phyloP scores from a whole-genome alignment of 2,113 vertebrate species.

The Toxotes jaculatrix region DNA sequence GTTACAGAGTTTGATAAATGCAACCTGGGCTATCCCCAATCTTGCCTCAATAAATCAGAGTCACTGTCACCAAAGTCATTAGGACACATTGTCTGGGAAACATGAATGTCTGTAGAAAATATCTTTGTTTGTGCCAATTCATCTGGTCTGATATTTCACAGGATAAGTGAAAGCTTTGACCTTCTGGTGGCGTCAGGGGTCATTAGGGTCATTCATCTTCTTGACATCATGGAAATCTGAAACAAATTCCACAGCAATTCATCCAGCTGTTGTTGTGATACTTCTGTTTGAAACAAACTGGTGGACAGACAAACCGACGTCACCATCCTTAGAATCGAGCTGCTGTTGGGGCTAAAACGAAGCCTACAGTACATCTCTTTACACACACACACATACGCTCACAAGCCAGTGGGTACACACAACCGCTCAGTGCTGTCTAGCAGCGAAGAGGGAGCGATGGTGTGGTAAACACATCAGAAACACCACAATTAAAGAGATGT shows the following conservation, averaged over 20 bases:
- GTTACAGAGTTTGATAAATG: no score
- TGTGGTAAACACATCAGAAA: constrained; percentile 8
- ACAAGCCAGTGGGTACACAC: background rate
- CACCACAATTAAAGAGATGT: background rate
- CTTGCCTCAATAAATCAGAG: no score
- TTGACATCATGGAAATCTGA: background rate
- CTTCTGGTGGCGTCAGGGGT: background rate
- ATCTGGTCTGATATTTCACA: background rate
- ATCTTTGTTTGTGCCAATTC: background rate
- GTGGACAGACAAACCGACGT: background rate
- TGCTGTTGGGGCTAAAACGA: no score
- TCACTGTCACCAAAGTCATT: background rate
- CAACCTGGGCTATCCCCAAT: no score
- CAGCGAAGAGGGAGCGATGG: background rate
- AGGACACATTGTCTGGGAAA: background rate
- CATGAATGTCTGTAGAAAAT: background rate
- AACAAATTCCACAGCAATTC: background rate
- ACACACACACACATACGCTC: background rate
- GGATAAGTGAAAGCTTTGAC: background rate
- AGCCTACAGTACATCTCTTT: background rate
- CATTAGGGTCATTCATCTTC: background rate
- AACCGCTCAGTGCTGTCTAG: background rate
- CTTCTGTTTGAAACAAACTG: background rate
- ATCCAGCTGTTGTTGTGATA: background rate
- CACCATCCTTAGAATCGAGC: background rate